Conservation (phyloP, 2,888 invertebrate genomes). For the Leucoptera coffeella region DNA sequence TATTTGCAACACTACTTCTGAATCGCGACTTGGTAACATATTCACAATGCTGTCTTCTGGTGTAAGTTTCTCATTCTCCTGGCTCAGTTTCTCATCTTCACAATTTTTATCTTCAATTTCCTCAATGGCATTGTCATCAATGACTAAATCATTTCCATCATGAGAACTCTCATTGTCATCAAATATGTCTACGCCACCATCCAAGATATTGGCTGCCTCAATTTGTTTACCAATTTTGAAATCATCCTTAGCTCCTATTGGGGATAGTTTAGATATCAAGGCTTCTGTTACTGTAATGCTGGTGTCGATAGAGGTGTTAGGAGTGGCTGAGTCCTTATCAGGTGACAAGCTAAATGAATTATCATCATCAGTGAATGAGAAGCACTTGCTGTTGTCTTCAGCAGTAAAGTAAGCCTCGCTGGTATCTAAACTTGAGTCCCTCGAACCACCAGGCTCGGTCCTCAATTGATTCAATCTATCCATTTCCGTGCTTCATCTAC, state of each 20-base stretch:
- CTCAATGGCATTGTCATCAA: constrained; percentile 28
- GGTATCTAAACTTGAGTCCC: constrained; percentile 31
- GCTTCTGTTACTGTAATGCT: constrained; percentile 10
- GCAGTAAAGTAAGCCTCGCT: constrained; percentile 37
- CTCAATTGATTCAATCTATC: constrained; percentile 43
- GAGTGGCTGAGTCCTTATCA: constrained; percentile 19
- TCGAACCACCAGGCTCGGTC: constrained; percentile 18
- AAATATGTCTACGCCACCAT: constrained; percentile 43
- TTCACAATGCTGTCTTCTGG: constrained; percentile 12
- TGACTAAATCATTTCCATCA: constrained; percentile 42
- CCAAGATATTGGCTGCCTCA: constrained; percentile 41
- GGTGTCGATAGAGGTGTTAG: constrained; percentile 11
- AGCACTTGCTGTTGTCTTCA: constrained; percentile 31
- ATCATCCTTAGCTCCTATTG: constrained; percentile 27
- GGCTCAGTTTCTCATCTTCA: constrained; percentile 12
- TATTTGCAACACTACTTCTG: constrained; percentile 38
- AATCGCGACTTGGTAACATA: constrained; percentile 21
- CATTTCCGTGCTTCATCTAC: constrained; percentile 46
- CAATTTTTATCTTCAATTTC: constrained; percentile 22
- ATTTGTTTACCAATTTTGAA: constrained; percentile 41
- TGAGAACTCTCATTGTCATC: constrained; percentile 48
- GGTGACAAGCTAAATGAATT: constrained; percentile 27
- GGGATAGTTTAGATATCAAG: constrained; percentile 26
- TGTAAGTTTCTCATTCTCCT: constrained; percentile 9
- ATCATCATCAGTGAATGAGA: constrained; percentile 36